Conservation (phyloP, 2,888 invertebrate genomes). For the Mongoloraphidia duomilia region DNA sequence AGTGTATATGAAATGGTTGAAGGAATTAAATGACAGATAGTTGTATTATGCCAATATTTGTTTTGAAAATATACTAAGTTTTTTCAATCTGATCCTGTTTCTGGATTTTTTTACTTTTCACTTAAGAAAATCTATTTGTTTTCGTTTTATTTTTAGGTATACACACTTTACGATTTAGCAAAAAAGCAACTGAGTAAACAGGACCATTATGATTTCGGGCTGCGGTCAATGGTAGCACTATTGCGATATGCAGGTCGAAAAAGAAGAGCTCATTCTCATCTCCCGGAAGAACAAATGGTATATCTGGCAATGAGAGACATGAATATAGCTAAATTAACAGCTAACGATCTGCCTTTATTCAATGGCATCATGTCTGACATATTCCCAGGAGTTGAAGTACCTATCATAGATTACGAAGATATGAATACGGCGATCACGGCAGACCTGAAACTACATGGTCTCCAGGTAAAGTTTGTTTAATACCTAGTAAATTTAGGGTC, state of each 20-base stretch:
- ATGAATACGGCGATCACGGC: constrained; percentile 51
- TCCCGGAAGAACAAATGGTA: constrained; percentile 63
- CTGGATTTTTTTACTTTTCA: neutral
- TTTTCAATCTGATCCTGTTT: no score
- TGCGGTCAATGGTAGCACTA: constrained; percentile 74
- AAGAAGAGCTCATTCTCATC: constrained; percentile 48
- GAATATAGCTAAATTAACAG: constrained; percentile 75
- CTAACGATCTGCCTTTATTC: constrained; percentile 74
- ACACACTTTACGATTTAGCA: constrained; percentile 66
- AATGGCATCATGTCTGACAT: constrained; percentile 76
- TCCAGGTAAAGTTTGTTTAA: constrained; percentile 31
- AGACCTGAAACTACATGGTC: constrained; percentile 40
- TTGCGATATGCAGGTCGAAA: constrained; percentile 75
- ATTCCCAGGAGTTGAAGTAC: constrained; percentile 64
- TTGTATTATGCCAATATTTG: no score
- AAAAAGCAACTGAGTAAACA: constrained; percentile 80
- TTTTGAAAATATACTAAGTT: neutral
- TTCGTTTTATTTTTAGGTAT: constrained; percentile 36
- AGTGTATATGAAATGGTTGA: no score
- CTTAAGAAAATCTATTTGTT: neutral
- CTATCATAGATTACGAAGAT: constrained; percentile 63
- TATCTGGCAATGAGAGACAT: constrained; percentile 79
- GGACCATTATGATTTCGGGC: constrained; percentile 81
- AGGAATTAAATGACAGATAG: no score
- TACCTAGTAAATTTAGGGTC: no score